These are phyloP conservation scores for Metacarcinus magister DNA, from an alignment of 2,888 invertebrate genomes.

Conservation along the genomic window DNA sequence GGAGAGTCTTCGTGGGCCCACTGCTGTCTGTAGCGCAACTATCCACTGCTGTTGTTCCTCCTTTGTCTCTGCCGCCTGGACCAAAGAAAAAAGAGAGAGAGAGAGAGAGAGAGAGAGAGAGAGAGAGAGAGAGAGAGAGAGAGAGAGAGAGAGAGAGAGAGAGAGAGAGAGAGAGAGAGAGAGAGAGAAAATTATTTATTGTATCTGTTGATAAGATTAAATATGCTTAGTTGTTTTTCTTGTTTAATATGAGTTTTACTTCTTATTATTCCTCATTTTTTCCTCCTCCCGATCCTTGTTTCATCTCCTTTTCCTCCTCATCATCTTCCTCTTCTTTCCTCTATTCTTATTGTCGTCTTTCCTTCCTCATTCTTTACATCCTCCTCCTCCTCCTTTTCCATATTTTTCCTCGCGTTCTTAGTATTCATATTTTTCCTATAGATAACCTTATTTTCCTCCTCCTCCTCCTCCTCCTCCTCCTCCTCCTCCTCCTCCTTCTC, in stretches of 20 bases:
- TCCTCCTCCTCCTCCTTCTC: not conserved
- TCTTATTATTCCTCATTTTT: constrained; percentile 38
- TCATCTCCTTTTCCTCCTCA: constrained; percentile 29
- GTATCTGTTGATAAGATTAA: not conserved
- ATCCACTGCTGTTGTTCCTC: constrained; percentile 69
- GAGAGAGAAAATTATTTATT: not conserved
- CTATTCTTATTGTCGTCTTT: constrained; percentile 31
- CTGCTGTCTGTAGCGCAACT: not conserved
- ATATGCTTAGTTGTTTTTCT: not conserved
- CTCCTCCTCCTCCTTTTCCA: too few species aligned
- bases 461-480: not conserved
- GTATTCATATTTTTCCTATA: not conserved
- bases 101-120: constrained; percentile 54
- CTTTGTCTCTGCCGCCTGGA: constrained; percentile 68
- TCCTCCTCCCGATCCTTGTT: too few species aligned
- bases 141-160: not conserved
- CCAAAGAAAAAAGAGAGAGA: not conserved
- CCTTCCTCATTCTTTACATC: not conserved
- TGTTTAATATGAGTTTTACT: not conserved
- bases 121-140: constrained; percentile 38
- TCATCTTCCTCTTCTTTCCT: constrained; percentile 45
- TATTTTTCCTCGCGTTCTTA: not conserved
- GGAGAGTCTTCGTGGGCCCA: not conserved
- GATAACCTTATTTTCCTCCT: not conserved
- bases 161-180: constrained; percentile 61